Evolutionary conservation across 2,888 invertebrate species (phyloP), one percentile per base, ranked within the genome.

Genomic region (Caenorhabditis drosophilae): DNA sequence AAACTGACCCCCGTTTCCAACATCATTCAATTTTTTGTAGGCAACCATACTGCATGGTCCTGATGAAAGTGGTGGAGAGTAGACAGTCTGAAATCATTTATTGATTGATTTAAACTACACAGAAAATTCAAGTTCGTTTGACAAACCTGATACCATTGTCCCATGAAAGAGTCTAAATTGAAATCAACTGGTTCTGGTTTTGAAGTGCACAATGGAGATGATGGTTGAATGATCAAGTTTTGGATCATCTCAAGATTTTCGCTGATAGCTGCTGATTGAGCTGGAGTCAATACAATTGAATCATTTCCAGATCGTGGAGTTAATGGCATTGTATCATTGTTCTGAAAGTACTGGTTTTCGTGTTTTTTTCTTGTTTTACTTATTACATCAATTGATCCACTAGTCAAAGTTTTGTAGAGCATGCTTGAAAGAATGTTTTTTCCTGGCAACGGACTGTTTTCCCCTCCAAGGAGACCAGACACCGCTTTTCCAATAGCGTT

Each of bases 31-130:
- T 59, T 81, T 83, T 57, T 82, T 82, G 72, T 83, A 83, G 36
- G 79, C 74, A n/a, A 83, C 76, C 78, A 83, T 81, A 44, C 77
- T 77, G 76, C 83, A 83, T 20, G 83, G 80, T 35, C 80, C 81
- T 31, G 72, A 62, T 4, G 83, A 81, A 23, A 83, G 68, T 45
- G 81, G 81, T 50, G 83, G 83, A 15, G 75, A 76, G 75, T 83
- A 83, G 26, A 83, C 63, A 40, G n/a, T n/a, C n/a, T n/a, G n/a
- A n/a, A n/a, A n/a, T n/a, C n/a, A n/a, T n/a, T n/a, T n/a, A n/a
- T n/a, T n/a, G n/a, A n/a, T n/a, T n/a, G n/a, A n/a, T n/a, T n/a
- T n/a, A n/a, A n/a, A n/a, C n/a, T n/a, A n/a, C n/a, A n/a, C n/a
- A n/a, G n/a, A n/a, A n/a, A n/a, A n/a, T n/a, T n/a, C n/a, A n/a